These are phyloP conservation scores for Cyprinodon tularosa DNA, from an alignment of 2,113 vertebrate genomes.

Conservation along the genomic window DNA sequence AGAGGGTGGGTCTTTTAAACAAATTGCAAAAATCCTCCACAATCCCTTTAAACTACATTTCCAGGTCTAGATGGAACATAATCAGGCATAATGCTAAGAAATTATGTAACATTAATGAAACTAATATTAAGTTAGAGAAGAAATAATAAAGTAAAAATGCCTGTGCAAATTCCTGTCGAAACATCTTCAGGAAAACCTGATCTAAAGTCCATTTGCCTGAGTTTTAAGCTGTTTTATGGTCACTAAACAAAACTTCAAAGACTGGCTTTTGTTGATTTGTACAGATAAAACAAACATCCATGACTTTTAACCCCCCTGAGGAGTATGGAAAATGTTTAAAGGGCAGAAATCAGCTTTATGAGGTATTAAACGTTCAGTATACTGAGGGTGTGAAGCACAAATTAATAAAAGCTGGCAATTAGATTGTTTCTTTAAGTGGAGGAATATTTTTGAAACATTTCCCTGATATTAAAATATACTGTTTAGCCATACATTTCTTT, in stretches of 20 bases:
- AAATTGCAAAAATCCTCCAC: no score
- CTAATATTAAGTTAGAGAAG: no score
- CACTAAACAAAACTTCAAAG: background rate
- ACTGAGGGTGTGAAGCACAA: background rate
- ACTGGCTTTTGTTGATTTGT: background rate
- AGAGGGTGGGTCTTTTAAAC: no score
- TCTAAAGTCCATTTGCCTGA: no score
- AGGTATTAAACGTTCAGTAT: background rate
- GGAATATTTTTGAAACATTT: no score
- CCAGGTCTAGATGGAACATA: background rate
- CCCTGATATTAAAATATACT: background rate
- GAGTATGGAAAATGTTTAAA: background rate
- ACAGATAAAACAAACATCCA: background rate
- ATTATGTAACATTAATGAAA: no score
- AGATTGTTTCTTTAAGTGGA: background rate
- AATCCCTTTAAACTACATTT: background rate
- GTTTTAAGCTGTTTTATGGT: no score
- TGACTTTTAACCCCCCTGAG: background rate
- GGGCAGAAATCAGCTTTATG: background rate
- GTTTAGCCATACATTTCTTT: background rate
- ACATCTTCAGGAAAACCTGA: no score
- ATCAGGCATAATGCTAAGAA: background rate
- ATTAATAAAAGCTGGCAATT: background rate
- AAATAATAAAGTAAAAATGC: no score
- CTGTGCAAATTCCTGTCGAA: no score